Base-by-base conservation (phyloP, 2,113 vertebrate species). In the Corythaixoides concolor region DNA sequence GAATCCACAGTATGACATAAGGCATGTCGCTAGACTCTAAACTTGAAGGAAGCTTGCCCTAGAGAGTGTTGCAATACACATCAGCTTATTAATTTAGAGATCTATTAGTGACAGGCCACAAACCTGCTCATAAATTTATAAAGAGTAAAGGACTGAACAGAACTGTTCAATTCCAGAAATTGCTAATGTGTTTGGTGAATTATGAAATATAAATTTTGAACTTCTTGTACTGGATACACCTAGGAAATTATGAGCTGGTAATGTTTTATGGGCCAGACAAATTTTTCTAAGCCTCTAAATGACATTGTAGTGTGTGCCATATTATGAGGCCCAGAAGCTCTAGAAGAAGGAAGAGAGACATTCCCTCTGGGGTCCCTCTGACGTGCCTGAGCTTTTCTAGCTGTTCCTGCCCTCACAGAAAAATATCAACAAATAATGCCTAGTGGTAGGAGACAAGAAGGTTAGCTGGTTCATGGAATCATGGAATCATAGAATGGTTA, bases 41-140 rank as follows among this genome's bases (percentile, higher is more conserved):
- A 90, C 72, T 89, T 81, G 74, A 93, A 82, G 76, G 62, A 94
- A 97, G 50, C 63, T 95, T 96, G 88, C 91, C 96, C 75, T 62
- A 67, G 82, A 96, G 81, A 94, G 63, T 85, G 88, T 82, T 95
- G 69, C 86, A 88, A 85, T 89, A 72, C 73, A 72, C 13, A 9
- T 63, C 86, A 95, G 76, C 66, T 94, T 94, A 94, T 97, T 96
- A 96, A 96, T 97, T 95, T 95, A 95, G 86, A 87, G 62, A 93
- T 52, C 83, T 87, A 86, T 93, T 91, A 94, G 87, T 86, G 91
- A 94, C 64, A 96, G 79, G 64, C 92, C 88, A 96, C 92, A 97
- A 96, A 93, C 78, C 69, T 64, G 93, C 88, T 88, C 89, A 94
- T 92, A 89, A 89, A 89, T 95, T 97, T 90, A 85, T 89, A 95